These are phyloP conservation scores for Euplagia quadripunctaria DNA, from an alignment of 2,888 invertebrate genomes.

Conservation along the genomic window DNA sequence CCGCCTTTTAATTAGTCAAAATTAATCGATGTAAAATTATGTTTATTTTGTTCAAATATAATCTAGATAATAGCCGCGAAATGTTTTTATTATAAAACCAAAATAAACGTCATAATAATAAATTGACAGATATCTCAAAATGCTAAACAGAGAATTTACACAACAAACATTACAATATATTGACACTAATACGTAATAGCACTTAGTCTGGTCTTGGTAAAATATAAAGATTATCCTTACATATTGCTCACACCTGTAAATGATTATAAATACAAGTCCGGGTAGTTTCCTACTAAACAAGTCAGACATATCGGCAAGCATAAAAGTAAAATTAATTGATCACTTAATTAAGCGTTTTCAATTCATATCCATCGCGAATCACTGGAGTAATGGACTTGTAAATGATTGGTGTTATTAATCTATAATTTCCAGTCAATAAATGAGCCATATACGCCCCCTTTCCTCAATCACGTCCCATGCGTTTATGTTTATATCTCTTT, in stretches of 20 bases:
- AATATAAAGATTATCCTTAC: constrained; percentile 17
- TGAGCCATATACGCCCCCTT: constrained; percentile 60
- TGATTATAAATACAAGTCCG: constrained; percentile 20
- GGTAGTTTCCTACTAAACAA: constrained; percentile 9
- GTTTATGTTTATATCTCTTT: constrained; percentile 36
- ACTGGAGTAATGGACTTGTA: constrained; percentile 60
- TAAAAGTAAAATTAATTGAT: constrained; percentile 48
- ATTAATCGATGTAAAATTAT: too few relatives aligned
- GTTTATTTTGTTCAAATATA: too few relatives aligned
- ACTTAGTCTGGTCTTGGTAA: constrained; percentile 8
- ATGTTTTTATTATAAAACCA: not conserved
- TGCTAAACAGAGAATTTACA: not conserved
- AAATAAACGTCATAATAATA: not conserved
- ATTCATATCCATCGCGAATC: constrained; percentile 62
- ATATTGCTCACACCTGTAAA: constrained; percentile 17
- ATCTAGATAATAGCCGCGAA: too few relatives aligned
- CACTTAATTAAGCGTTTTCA: constrained; percentile 48
- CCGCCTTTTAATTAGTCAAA: too few relatives aligned
- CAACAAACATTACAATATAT: not conserved
- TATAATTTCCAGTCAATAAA: constrained; percentile 69
- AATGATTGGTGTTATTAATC: constrained; percentile 70
- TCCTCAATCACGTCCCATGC: constrained; percentile 50
- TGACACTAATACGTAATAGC: not conserved
- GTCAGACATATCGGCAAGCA: constrained; percentile 23
- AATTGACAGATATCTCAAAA: not conserved